Percentiles rank a stretch among this genome's conserved stretches.
phyloP scores from a whole-genome alignment of 1,140 invertebrate species.

The Drosophila orena region DNA sequence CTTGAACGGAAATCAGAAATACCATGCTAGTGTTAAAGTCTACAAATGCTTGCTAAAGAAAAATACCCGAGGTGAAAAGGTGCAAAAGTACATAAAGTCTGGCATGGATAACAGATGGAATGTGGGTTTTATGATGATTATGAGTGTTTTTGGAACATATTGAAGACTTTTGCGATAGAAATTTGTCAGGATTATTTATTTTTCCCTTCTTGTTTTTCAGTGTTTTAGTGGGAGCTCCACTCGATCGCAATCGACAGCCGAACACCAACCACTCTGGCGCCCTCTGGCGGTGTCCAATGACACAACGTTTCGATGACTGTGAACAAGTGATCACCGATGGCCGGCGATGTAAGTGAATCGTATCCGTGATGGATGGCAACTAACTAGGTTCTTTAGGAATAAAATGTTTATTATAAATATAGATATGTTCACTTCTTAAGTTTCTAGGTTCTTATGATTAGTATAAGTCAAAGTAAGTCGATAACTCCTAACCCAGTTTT shows the following conservation, averaged over 20 bases:
- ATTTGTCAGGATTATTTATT: too few relatives aligned
- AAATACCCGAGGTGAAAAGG: background rate
- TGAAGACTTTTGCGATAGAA: too few relatives aligned
- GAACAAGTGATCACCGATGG: constrained; percentile 94
- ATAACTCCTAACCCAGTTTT: constrained; percentile 34
- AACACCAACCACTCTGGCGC: constrained; percentile 94
- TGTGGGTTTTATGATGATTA: background rate
- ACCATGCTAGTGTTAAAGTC: constrained; percentile 10
- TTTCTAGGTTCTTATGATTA: background rate
- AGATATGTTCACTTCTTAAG: background rate
- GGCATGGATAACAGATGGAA: background rate
- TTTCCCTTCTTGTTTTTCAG: constrained; percentile 85
- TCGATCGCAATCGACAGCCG: constrained; percentile 93
- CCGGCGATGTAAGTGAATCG: constrained; percentile 89
- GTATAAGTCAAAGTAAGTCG: constrained; percentile 8
- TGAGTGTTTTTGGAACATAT: too few relatives aligned
- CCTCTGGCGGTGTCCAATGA: constrained; percentile 93
- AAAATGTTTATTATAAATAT: background rate
- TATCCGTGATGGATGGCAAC: background rate
- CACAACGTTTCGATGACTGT: constrained; percentile 89
- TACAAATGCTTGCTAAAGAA: background rate
- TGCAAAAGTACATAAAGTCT: background rate
- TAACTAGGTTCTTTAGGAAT: background rate
- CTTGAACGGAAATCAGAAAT: constrained; percentile 2
- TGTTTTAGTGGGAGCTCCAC: constrained; percentile 95